Base-by-base conservation (phyloP, 2,888 invertebrate species). In the Eretmocerus hayati region DNA sequence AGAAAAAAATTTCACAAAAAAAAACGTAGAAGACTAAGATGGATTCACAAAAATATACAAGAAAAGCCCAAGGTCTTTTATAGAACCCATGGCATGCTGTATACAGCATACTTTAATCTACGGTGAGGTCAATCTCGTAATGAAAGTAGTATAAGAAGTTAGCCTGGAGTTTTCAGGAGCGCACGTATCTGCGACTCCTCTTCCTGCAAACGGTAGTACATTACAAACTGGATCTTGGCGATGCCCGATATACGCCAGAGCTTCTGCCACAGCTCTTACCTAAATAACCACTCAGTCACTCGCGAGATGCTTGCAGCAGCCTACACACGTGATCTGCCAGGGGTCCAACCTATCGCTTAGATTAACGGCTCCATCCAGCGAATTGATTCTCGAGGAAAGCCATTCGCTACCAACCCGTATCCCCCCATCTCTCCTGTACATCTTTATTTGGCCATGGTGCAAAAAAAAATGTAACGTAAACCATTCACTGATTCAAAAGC, bases 281-380 rank as follows among this genome's bases (percentile, higher is more conserved):
- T 69, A 71, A 71, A 71, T 71, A 70, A 71, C 69, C 70, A 71
- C 71, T 71, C 71, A 70, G 71, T 70, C 71, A 70, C 70, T 70
- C 63, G 64, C 60, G 56, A 59, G 62, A 56, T 56, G 48, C 48
- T 45, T 39, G 45, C n/a, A n/a, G n/a, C n/a, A n/a, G n/a, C n/a
- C n/a, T n/a, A n/a, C n/a, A n/a, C 64, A 65, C 66, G 66, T 64
- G 66, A 67, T 66, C 63, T 66, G 67, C 54, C n/a, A 16, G n/a
- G n/a, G n/a, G 50, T 52, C 43, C 47, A 50, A 47, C 5, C 45
- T 46, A 59, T 61, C 56, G 57, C 60, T 61, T 64, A 66, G 69
- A 71, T 71, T 70, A 70, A 71, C 69, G 70, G 66, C 63, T 62
- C 69, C 68, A 69, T 70, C 69, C 68, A n/a, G 64, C 66, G 59